These are phyloP conservation scores for Temnopleurus reevesii DNA, from an alignment of 53 echinoderm and acorn worm genomes.

Conservation along the genomic window DNA sequence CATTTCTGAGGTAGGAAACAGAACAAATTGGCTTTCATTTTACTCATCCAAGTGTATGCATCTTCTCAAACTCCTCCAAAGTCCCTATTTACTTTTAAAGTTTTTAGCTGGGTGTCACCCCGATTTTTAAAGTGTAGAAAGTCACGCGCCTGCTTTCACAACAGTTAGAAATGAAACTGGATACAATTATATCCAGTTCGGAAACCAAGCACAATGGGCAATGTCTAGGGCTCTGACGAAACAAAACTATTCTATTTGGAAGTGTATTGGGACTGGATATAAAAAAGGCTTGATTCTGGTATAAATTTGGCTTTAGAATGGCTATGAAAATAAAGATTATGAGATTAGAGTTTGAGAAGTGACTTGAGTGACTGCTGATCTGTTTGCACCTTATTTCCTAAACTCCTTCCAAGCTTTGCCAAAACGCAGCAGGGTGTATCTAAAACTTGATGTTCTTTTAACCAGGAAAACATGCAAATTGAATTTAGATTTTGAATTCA, in stretches of 20 bases:
- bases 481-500: too few relatives aligned
- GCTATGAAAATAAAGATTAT: slow-evolving; percentile 35
- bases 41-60: background rate
- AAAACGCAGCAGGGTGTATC: background rate
- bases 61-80: background rate
- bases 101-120: background rate
- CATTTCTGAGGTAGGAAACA: slow-evolving; percentile 9
- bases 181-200: slow-evolving; percentile 1
- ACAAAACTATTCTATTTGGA: background rate
- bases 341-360: slow-evolving; percentile 15
- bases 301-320: background rate
- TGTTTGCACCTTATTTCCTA: background rate
- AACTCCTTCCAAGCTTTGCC: background rate
- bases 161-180: background rate
- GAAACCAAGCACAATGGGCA: background rate
- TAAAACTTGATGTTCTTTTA: background rate
- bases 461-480: too few relatives aligned
- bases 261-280: background rate
- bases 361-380: slow-evolving; percentile 9
- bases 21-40: slow-evolving; percentile 13
- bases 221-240: background rate
- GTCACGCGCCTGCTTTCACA: slow-evolving; percentile 7
- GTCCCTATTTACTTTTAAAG: slow-evolving; percentile 9
- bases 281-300: background rate
- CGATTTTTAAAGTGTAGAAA: background rate